Base-by-base conservation (phyloP, 2,113 vertebrate genomes). In the Patagioenas fasciata region DNA sequence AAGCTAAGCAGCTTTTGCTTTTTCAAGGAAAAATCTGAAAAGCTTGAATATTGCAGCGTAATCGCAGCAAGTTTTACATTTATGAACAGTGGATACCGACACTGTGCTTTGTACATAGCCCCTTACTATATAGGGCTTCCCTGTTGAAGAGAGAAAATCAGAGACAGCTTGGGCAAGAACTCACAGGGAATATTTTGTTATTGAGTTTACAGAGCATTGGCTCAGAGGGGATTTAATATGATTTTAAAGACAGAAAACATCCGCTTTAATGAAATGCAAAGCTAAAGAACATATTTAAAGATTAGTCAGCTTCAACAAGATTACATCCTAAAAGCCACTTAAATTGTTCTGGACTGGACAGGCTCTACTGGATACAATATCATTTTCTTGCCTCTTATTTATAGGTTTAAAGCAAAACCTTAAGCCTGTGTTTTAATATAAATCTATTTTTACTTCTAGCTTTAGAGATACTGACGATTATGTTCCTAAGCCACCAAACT, bases 271-370 rank as follows among this genome's bases (percentile, higher is more conserved):
- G 91, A 95, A 96, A 95, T 50, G 40, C 57, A 96, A 95, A 92
- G 93, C 93, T 97, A 85, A 95, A 96, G 93, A 89, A 93, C 32
- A 1, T 95, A 95, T 84, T 96, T 95, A 84, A 95, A 95, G 94
- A 95, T 96, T 85, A 97, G 77, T 71, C 77, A 93, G 61, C 28
- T 53, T 75, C 91, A 92, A 69, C 81, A 89, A 94, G 94, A 96
- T 96, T 94, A 95, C 77, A 81, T 91, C 61, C 48, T 92, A 89
- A 92, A 96, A 96, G 84, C 91, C 94, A 97, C 84, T 95, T 96
- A 95, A 95, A 96, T 87, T 91, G 64, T 89, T 93, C 80, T 75
- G 93, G 70, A 84, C 84, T 91, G 86, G 73, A 85, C 66, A 93
- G 65, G 80, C 69, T 95, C 65, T 60, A 64, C 72, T 87, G 40